These are phyloP conservation scores for Lophura nycthemera DNA, from an alignment of 2,113 vertebrate genomes.

Conservation along the genomic window DNA sequence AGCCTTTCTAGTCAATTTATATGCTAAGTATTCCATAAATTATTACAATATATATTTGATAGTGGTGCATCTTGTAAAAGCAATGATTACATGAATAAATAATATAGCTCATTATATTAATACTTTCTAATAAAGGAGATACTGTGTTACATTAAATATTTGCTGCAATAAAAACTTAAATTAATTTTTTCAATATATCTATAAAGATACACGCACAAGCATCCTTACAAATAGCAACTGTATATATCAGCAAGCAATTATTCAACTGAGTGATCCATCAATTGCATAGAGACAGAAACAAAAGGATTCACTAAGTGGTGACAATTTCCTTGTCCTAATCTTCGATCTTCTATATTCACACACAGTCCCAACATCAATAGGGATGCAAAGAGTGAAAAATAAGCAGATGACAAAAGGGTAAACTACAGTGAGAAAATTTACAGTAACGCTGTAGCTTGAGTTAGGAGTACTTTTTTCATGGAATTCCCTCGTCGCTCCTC, in stretches of 20 bases:
- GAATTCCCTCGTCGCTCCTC: background rate
- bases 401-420: background rate
- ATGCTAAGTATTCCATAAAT: background rate
- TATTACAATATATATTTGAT: background rate
- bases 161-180: background rate
- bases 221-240: background rate
- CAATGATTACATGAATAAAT: background rate
- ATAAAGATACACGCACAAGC: background rate
- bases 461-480: background rate
- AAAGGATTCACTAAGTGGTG: background rate
- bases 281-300: background rate
- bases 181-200: background rate
- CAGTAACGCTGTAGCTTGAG: rapidly evolving
- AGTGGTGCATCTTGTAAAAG: background rate
- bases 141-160: background rate
- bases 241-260: background rate
- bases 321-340: background rate
- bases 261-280: background rate
- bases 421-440: background rate
- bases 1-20: background rate
- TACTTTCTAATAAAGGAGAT: background rate
- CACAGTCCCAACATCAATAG: background rate
- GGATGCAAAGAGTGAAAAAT: background rate
- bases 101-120: background rate
- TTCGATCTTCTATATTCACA: background rate